Conservation (phyloP, 2,113 vertebrate species). For the Lamprologus speciosus region DNA sequence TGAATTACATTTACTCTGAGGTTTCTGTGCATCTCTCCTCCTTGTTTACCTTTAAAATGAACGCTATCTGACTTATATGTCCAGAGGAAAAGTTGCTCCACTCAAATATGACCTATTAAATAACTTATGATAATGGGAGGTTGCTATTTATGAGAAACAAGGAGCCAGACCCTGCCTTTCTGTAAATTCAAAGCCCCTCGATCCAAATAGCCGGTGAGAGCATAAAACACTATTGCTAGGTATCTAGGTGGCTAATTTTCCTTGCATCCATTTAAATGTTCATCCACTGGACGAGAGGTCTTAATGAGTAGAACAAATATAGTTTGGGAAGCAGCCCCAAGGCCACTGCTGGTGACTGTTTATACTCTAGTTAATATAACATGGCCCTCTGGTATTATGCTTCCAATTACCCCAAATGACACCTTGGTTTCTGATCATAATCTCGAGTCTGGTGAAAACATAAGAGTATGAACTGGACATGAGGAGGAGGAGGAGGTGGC, state of each 20-base stretch:
- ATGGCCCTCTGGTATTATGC: conserved; percentile 14
- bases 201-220: not conserved
- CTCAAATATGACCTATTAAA: not conserved
- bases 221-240: not conserved
- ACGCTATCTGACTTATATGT: not conserved
- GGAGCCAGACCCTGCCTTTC: not conserved
- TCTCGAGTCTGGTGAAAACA: conserved; percentile 1
- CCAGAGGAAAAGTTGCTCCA: not conserved
- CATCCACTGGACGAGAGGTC: conserved; percentile 12
- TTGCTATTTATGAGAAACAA: not conserved
- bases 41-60: conserved; percentile 15
- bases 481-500: conserved; percentile 48
- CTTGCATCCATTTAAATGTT: conserved; percentile 2
- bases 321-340: conserved; percentile 17
- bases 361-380: conserved; percentile 33
- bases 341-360: conserved; percentile 29
- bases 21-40: conserved; percentile 9
- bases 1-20: conserved; percentile 32
- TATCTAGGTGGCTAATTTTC: not conserved
- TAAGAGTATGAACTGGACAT: not conserved
- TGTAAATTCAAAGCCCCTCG: not conserved
- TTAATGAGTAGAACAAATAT: conserved; percentile 30
- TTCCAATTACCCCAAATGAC: conserved; percentile 43
- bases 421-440: not conserved
- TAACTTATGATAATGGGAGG: conserved; percentile 8